Conservation (phyloP, 2,797 vertebrate genomes). For the Darevskia mixta region DNA sequence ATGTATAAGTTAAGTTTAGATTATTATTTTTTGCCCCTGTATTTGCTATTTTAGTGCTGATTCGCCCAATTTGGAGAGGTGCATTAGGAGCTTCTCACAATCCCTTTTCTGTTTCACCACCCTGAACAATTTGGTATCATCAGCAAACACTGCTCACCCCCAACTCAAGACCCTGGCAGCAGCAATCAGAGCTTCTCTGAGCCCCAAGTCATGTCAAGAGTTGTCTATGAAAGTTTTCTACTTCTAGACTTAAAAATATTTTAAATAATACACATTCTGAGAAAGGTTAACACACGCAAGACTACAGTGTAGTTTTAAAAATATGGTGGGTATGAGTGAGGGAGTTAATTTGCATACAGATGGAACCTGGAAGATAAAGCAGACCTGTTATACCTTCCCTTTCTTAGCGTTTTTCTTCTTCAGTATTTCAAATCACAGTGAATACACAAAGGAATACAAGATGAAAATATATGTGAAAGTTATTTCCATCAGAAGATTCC, state of each 20-base stretch:
- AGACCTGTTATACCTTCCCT: neutral
- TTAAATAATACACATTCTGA: neutral
- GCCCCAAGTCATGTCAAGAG: neutral
- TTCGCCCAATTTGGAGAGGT: too few species aligned
- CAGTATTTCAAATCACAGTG: neutral
- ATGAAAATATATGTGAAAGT: constrained; percentile 33
- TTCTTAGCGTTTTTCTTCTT: neutral
- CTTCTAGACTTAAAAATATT: constrained; percentile 7
- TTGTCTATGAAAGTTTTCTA: constrained; percentile 1
- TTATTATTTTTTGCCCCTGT: too few species aligned
- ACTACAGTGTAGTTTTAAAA: neutral
- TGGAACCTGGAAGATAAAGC: constrained; percentile 24
- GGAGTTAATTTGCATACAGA: neutral
- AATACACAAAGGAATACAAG: constrained; percentile 17
- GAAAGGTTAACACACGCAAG: neutral
- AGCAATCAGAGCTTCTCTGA: neutral
- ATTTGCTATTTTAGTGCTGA: too few species aligned
- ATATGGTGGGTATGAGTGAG: neutral
- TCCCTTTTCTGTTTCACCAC: too few species aligned
- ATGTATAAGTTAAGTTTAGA: too few species aligned
- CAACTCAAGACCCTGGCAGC: too few species aligned
- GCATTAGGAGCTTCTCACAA: too few species aligned
- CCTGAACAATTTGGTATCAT: too few species aligned
- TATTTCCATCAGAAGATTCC: constrained; percentile 21
- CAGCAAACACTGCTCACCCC: too few species aligned